These are phyloP conservation scores for Ethmia dodecea DNA, from an alignment of 2,888 invertebrate species.

Conservation along the genomic window DNA sequence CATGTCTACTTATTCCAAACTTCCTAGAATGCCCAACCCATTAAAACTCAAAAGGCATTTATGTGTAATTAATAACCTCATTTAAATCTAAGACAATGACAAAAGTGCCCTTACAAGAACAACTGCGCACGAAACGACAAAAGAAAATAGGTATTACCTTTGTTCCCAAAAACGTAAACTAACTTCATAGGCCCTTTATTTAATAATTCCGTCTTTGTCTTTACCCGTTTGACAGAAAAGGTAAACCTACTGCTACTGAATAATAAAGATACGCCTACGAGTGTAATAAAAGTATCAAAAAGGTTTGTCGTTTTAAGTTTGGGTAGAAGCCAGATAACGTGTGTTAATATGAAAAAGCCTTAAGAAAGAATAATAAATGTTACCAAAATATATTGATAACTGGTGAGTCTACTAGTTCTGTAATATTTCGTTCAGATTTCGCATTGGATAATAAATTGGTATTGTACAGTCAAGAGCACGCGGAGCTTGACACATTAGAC, in stretches of 20 bases:
- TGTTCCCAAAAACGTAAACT: slow-evolving; percentile 18
- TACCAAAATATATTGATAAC: too few relatives aligned
- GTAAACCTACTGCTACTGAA: slow-evolving; percentile 1
- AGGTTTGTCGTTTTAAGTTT: too few relatives aligned
- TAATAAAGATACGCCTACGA: slow-evolving; percentile 5
- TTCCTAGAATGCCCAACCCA: neutral
- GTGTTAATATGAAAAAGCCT: too few relatives aligned
- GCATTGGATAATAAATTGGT: too few relatives aligned
- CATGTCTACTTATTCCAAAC: too few relatives aligned
- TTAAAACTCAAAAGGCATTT: slow-evolving; percentile 6
- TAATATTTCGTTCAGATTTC: too few relatives aligned
- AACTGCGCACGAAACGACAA: slow-evolving; percentile 16
- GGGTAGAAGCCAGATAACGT: too few relatives aligned
- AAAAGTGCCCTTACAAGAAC: slow-evolving; percentile 15
- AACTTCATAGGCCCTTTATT: slow-evolving; percentile 17
- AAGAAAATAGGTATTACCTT: slow-evolving; percentile 10
- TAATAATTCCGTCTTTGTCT: slow-evolving; percentile 4
- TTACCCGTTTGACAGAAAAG: neutral
- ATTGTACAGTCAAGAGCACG: too few relatives aligned
- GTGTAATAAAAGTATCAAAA: slow-evolving; percentile 11
- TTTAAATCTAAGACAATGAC: slow-evolving; percentile 16
- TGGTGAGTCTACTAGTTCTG: too few relatives aligned
- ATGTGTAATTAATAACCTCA: slow-evolving; percentile 14
- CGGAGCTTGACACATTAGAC: too few relatives aligned
- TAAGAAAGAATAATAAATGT: too few relatives aligned